A percentile compares a stretch with the other conserved stretches of the same genome.
Evolutionary conservation across 30 jellyfish, hydroid and myxozoan genomes (phyloP).

Genomic region (Aurelia aurita): DNA sequence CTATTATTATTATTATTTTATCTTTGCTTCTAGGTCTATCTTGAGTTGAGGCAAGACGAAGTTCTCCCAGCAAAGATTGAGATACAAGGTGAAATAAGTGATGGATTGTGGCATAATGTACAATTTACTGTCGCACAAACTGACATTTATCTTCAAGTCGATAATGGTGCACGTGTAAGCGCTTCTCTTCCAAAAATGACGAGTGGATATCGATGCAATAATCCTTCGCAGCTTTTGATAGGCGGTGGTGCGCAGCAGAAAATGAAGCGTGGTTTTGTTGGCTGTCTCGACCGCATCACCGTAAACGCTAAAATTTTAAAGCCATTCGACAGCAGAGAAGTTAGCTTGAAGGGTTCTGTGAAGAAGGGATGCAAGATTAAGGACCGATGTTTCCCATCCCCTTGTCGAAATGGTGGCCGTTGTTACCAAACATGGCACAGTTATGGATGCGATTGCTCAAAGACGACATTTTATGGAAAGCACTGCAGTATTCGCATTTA

Average conservation of each 20-base stretch:
- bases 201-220: conserved; percentile 60
- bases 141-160: conserved; percentile 44
- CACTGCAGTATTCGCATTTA: conserved; percentile 77
- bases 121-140: conserved; percentile 47
- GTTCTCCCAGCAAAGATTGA: conserved; percentile 59
- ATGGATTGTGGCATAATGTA: conserved; percentile 67
- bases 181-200: conserved; percentile 63
- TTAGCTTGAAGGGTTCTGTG: conserved; percentile 22
- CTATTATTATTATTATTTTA: too few species aligned
- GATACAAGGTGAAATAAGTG: conserved; percentile 25
- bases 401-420: conserved; percentile 83
- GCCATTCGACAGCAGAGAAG: conserved; percentile 40
- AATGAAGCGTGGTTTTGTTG: conserved; percentile 76
- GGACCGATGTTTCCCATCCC: conserved; percentile 88
- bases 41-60: conserved; percentile 66
- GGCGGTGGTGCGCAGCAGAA: conserved; percentile 82
- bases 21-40: conserved; percentile 29
- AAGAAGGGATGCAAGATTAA: conserved; percentile 56
- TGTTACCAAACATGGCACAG: conserved; percentile 83
- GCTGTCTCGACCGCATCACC: conserved; percentile 62
- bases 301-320: conserved; percentile 44
- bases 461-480: conserved; percentile 79
- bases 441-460: conserved; percentile 81
- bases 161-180: conserved; percentile 49
- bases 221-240: conserved; percentile 46